A percentile compares a stretch with the other conserved stretches of the same genome.
Evolutionary conservation across 2,888 invertebrate species (phyloP).

Genomic region (Malachius bipustulatus): DNA sequence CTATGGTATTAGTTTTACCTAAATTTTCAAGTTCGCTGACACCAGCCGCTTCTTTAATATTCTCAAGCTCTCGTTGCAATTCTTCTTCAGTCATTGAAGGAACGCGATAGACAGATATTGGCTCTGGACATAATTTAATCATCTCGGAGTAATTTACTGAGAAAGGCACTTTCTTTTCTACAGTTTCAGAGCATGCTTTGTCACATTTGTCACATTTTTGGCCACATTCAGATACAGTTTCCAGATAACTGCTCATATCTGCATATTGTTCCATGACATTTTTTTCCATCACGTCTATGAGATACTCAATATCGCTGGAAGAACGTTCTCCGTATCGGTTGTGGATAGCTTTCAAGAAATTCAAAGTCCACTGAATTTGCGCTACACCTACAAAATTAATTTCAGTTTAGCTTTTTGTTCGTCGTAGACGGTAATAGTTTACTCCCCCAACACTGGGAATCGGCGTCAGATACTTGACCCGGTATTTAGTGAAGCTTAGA

Average conservation of each 20-base stretch:
- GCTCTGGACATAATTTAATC: slow-evolving; percentile 1
- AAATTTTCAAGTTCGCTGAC: not conserved
- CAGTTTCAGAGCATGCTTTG: not conserved
- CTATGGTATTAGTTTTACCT: not conserved
- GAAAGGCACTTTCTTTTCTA: not conserved
- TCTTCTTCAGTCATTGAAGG: slow-evolving; percentile 2
- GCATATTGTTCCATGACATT: not conserved
- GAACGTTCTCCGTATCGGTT: slow-evolving; percentile 1
- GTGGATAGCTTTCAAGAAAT: not conserved
- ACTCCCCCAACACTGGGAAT: too few relatives aligned
- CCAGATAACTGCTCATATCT: not conserved
- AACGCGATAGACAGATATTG: not conserved
- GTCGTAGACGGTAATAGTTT: too few relatives aligned
- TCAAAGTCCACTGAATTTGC: not conserved
- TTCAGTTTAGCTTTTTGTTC: not conserved
- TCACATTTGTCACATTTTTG: not conserved
- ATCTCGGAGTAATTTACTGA: slow-evolving; percentile 3
- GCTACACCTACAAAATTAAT: not conserved
- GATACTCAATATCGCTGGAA: not conserved
- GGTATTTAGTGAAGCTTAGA: too few relatives aligned
- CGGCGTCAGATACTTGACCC: too few relatives aligned
- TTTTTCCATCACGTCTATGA: not conserved
- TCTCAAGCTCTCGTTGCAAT: not conserved
- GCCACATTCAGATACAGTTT: not conserved
- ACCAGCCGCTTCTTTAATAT: slow-evolving; percentile 1